A percentile compares a stretch with the other conserved stretches of the same genome.
phyloP scores from a whole-genome alignment of 2,113 vertebrate genomes.

The Nannobrachium achirus region DNA sequence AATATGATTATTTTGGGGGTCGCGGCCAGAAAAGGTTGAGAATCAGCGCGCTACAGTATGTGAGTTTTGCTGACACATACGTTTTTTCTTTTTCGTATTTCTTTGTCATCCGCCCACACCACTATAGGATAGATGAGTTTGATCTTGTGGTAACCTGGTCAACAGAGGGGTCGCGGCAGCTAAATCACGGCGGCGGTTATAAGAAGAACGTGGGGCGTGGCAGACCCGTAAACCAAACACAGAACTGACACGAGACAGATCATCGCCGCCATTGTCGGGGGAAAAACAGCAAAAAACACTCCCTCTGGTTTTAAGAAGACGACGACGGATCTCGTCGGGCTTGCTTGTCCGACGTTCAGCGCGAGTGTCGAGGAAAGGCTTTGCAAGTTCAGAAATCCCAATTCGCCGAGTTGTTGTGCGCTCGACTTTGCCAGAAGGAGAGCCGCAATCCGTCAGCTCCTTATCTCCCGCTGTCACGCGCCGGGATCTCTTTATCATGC shows the following conservation, averaged over 20 bases:
- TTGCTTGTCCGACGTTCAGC: slow-evolving; percentile 51
- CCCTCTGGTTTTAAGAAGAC: slow-evolving; percentile 7
- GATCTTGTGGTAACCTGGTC: slow-evolving; percentile 9
- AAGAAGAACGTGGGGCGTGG: neutral
- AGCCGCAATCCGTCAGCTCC: slow-evolving; percentile 75
- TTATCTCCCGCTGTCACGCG: slow-evolving; percentile 76
- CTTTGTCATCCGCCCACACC: slow-evolving; percentile 1
- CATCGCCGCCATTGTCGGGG: slow-evolving; percentile 30
- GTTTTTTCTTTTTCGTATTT: neutral
- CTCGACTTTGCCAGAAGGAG: slow-evolving; percentile 75
- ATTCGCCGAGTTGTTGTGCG: slow-evolving; percentile 63
- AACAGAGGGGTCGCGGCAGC: slow-evolving; percentile 18
- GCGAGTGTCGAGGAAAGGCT: slow-evolving; percentile 22
- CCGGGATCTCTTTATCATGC: slow-evolving; percentile 79
- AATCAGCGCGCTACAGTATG: no score
- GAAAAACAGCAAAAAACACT: slow-evolving; percentile 17
- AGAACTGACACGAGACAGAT: slow-evolving; percentile 30
- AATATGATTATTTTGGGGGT: no score
- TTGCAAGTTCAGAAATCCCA: slow-evolving; percentile 59
- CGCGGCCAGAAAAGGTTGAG: no score
- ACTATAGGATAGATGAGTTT: slow-evolving; percentile 3
- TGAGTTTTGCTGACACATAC: neutral
- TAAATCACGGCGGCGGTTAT: slow-evolving; percentile 6
- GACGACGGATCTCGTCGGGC: slow-evolving; percentile 18
- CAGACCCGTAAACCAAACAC: slow-evolving; percentile 24